Base-by-base conservation (phyloP, 2,888 invertebrate species). In the Heliconius hortense region DNA sequence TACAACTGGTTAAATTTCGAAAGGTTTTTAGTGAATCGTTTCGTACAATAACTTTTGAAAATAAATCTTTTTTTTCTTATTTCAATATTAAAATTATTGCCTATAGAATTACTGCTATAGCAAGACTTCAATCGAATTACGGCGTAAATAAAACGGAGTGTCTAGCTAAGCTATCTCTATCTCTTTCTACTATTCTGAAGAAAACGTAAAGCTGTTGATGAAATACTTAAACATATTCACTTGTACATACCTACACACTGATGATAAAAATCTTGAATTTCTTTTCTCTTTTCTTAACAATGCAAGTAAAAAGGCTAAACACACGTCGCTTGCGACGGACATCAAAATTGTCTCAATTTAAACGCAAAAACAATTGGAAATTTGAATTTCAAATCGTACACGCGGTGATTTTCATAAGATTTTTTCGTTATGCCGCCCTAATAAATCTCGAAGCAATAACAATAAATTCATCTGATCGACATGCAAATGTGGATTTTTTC, bases 381-480 rank as follows among this genome's bases (percentile, higher is more conserved):
- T 93, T 92, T 93, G 89, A 93, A 93, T 88, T 93, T 93, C 87
- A 93, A 93, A 93, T 93, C 87, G 83, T 83, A 86, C 84, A 85
- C 86, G 87, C 89, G 89, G 88, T 89, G 90, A 91, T 93, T 92
- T 91, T 90, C 85, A 87, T 85, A 83, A 84, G 85, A 87, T 91
- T 93, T 93, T 93, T 93, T 91, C 88, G 87, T 81, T 89, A 90
- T 88, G 88, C 85, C 77, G 87, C 88, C 85, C 83, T 87, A 91
- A 94, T 94, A 94, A 94, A 94, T 94, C 94, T 91, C 84, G 79
- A 80, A 80, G 91, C 93, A 93, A 94, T 94, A 94, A 94, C 93
- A 84, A 94, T 94, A 94, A 94, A 94, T 94, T 94, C 93, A 93
- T 94, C 93, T 83, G 89, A 92, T 93, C 91, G 94, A 92, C 94